A percentile compares a stretch with the other conserved stretches of the same genome.
phyloP scores from a whole-genome alignment of 2,888 invertebrate species.

The Orgyia antiqua region DNA sequence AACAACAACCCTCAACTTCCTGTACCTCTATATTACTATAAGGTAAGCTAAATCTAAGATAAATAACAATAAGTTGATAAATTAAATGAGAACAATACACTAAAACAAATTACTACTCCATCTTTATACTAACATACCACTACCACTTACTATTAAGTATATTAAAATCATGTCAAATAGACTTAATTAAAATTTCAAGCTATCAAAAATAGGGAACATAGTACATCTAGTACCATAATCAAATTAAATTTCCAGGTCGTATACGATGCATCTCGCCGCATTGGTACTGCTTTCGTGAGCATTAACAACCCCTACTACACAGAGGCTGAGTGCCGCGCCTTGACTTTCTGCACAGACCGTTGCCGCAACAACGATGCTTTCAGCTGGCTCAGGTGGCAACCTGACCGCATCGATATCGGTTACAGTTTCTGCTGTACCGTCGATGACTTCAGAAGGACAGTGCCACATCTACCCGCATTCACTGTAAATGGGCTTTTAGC shows the following conservation, averaged over 20 bases:
- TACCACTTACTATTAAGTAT: too few species aligned
- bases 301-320: slow-evolving; percentile 81
- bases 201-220: too few species aligned
- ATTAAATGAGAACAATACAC: too few species aligned
- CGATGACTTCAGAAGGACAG: slow-evolving; percentile 70
- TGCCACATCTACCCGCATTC: slow-evolving; percentile 76
- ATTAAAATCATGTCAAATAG: too few species aligned
- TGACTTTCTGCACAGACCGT: slow-evolving; percentile 73
- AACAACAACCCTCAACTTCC: slow-evolving; percentile 37
- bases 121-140: too few species aligned
- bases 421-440: slow-evolving; percentile 81
- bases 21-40: slow-evolving; percentile 61
- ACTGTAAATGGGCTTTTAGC: slow-evolving; percentile 58
- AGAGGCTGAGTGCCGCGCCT: slow-evolving; percentile 43
- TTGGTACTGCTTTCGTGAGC: slow-evolving; percentile 79
- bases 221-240: too few species aligned
- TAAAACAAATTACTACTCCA: too few species aligned
- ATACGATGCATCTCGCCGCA: slow-evolving; percentile 63
- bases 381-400: slow-evolving; percentile 79
- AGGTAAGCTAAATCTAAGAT: slow-evolving; percentile 43
- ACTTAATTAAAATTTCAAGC: too few species aligned
- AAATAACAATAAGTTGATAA: too few species aligned
- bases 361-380: slow-evolving; percentile 76
- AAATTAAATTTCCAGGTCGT: slow-evolving; percentile 56
- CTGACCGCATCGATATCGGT: slow-evolving; percentile 69